Evolutionary conservation across 2,797 vertebrate genomes (phyloP).

Genomic region (Silurus aristotelis): DNA sequence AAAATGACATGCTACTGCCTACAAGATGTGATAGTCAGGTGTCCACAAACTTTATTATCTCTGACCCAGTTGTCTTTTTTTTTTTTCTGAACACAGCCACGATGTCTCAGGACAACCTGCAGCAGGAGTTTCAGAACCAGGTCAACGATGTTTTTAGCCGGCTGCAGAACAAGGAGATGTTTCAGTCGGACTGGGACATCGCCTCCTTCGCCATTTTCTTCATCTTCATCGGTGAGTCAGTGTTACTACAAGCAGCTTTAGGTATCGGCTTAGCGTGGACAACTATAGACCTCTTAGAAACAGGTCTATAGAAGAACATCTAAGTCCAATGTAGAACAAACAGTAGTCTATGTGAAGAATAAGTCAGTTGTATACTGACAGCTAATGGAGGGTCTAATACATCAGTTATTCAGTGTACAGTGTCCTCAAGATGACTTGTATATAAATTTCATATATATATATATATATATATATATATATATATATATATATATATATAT

Average conservation of each 20-base stretch:
- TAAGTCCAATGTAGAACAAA: not conserved
- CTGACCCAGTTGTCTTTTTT: not conserved
- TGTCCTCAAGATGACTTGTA: not conserved
- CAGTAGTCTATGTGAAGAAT: not conserved
- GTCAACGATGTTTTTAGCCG: constrained; percentile 74
- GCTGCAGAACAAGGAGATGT: constrained; percentile 73
- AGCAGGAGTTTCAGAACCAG: constrained; percentile 70
- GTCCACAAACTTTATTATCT: not conserved
- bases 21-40: not conserved
- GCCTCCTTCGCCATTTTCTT: constrained; percentile 79
- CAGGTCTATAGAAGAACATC: not conserved
- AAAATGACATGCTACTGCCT: not conserved
- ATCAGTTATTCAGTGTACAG: not conserved
- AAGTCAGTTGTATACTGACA: not conserved
- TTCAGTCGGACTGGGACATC: constrained; percentile 85
- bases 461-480: too few species aligned
- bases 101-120: constrained; percentile 47
- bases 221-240: constrained; percentile 77
- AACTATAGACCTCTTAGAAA: not conserved
- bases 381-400: not conserved
- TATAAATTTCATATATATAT: not conserved
- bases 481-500: too few species aligned
- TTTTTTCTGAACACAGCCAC: not conserved
- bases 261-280: not conserved
- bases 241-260: not conserved